These are phyloP conservation scores for Gila orcuttii DNA, from an alignment of 2,113 vertebrate genomes.

Conservation along the genomic window DNA sequence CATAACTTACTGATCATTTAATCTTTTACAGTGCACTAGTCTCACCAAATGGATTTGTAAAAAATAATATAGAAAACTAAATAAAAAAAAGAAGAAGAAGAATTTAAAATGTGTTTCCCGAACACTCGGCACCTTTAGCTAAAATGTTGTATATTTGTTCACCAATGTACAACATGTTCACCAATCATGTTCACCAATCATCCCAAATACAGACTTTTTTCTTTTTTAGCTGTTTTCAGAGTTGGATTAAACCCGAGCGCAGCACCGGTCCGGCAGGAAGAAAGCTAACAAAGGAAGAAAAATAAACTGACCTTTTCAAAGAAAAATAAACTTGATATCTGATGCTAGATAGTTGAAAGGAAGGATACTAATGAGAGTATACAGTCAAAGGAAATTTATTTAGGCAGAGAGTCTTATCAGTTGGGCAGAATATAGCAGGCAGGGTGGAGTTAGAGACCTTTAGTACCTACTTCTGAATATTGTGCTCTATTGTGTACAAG, in stretches of 20 bases:
- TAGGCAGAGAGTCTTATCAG: conserved; percentile 26
- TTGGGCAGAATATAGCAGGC: background rate
- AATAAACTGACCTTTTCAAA: conserved; percentile 35
- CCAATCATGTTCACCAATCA: background rate
- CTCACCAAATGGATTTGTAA: background rate
- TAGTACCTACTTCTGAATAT: background rate
- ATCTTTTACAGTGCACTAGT: background rate
- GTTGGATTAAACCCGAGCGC: background rate
- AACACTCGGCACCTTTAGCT: background rate
- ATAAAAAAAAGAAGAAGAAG: background rate
- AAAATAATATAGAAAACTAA: background rate
- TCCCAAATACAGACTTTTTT: background rate
- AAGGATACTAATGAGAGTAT: conserved; percentile 29
- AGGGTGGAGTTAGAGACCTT: conserved; percentile 32
- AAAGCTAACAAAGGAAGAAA: conserved; percentile 37
- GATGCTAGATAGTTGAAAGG: conserved; percentile 31
- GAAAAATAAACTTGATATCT: conserved; percentile 28
- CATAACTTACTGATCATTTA: too few relatives aligned
- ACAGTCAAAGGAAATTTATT: conserved; percentile 35
- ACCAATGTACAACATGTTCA: background rate
- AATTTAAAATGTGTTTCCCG: background rate
- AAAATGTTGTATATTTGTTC: background rate
- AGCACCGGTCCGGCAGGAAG: background rate
- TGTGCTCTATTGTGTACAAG: conserved; percentile 11
- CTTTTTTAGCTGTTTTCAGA: background rate